These are phyloP conservation scores for Podiceps cristatus DNA, from an alignment of 2,113 vertebrate species.

Conservation along the genomic window DNA sequence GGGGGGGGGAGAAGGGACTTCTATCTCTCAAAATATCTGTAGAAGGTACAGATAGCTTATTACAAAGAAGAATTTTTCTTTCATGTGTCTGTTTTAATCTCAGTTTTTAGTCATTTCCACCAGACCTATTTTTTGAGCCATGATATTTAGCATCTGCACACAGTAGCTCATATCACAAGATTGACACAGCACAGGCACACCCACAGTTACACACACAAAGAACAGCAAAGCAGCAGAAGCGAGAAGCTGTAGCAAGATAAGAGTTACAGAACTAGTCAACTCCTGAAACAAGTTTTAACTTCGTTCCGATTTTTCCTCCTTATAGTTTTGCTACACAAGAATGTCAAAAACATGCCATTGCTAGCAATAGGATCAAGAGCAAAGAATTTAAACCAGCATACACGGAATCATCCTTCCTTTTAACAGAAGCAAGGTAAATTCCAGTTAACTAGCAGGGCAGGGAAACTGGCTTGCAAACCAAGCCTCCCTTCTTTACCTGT, in stretches of 20 bases:
- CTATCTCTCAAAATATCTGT: neutral
- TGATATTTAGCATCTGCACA: neutral
- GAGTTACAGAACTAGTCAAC: neutral
- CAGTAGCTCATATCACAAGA: neutral
- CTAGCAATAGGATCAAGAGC: neutral
- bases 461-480: neutral
- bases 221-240: constrained; percentile 44
- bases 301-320: neutral
- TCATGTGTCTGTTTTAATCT: neutral
- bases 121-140: neutral
- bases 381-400: neutral
- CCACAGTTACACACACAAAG: neutral
- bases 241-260: neutral
- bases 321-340: neutral
- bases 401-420: neutral
- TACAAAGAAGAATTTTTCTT: neutral
- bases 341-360: neutral
- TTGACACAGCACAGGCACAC: neutral
- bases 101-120: neutral
- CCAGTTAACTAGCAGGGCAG: neutral
- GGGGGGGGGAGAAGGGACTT: neutral
- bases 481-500: constrained; percentile 75
- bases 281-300: neutral
- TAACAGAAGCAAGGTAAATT: neutral
- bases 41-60: neutral